A percentile compares a stretch with the other conserved stretches of the same genome.
These are phyloP conservation scores for Microplitis deprimator DNA, from an alignment of 2,888 invertebrate species.

Conservation along the genomic window DNA sequence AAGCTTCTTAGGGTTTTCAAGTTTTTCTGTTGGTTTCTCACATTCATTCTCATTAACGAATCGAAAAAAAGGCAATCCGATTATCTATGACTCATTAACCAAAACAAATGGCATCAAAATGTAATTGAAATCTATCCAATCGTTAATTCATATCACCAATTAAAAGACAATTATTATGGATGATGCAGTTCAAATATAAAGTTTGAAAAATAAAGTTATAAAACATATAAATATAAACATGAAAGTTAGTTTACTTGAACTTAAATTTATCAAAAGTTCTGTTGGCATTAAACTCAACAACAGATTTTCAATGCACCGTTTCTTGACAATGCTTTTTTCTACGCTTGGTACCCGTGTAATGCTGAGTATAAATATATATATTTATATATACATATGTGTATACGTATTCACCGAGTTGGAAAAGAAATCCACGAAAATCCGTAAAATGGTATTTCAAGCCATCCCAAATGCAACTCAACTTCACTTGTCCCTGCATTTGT, in stretches of 20 bases:
- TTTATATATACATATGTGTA: background rate
- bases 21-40: conserved; percentile 25
- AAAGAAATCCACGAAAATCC: conserved; percentile 48
- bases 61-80: background rate
- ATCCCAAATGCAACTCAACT: conserved; percentile 32
- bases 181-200: background rate
- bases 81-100: background rate
- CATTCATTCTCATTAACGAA: conserved; percentile 17
- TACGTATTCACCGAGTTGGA: background rate
- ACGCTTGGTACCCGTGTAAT: background rate
- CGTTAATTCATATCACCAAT: no score
- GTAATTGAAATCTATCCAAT: background rate
- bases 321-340: background rate
- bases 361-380: background rate
- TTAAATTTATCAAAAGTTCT: background rate
- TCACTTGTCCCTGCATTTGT: conserved; percentile 28
- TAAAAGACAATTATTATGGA: no score
- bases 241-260: background rate
- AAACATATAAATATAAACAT: background rate
- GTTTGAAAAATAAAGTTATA: background rate
- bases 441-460: conserved; percentile 34
- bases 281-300: background rate
- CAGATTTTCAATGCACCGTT: background rate
- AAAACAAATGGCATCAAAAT: background rate
- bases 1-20: background rate